Percentiles rank a stretch among this genome's conserved stretches.
phyloP scores from a whole-genome alignment of 2,113 vertebrate species.

The Protobothrops flavoviridis region DNA sequence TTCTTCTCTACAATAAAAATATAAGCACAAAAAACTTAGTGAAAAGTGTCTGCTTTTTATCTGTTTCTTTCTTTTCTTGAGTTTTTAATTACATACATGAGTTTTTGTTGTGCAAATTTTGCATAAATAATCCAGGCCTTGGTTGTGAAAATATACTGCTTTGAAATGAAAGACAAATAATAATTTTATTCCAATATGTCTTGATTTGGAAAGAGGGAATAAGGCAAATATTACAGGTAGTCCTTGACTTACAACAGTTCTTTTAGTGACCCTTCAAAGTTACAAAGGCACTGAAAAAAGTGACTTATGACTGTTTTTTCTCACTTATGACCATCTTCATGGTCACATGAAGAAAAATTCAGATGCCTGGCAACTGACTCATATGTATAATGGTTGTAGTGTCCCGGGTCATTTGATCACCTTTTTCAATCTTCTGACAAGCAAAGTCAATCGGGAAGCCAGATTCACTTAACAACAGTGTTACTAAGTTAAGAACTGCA shows the following conservation, averaged over 20 bases:
- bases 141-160: background rate
- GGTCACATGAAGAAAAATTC: background rate
- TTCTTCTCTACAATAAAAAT: background rate
- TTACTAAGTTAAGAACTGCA: background rate
- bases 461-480: background rate
- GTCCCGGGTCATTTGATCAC: background rate
- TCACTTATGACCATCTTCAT: no score
- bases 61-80: background rate
- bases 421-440: background rate
- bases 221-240: background rate
- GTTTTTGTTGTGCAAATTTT: background rate
- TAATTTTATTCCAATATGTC: background rate
- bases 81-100: background rate
- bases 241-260: background rate
- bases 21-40: background rate
- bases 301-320: background rate
- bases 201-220: background rate
- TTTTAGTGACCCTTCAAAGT: background rate
- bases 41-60: background rate
- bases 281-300: background rate
- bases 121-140: background rate
- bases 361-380: background rate
- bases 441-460: background rate
- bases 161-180: background rate
- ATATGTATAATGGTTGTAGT: background rate